phyloP scores from a whole-genome alignment of 2,113 vertebrate species.

The Oryzias melastigma region DNA sequence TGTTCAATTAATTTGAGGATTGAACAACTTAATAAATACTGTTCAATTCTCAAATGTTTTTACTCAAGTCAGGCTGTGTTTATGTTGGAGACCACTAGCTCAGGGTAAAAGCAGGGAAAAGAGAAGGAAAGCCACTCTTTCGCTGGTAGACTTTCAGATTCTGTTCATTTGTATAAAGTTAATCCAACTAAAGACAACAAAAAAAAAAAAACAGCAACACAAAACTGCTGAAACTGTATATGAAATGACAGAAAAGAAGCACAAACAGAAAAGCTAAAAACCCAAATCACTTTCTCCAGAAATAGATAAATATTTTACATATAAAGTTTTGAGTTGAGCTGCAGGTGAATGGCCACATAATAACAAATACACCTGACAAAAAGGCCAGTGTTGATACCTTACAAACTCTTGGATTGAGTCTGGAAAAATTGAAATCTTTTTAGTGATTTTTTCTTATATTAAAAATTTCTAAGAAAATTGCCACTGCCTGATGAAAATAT shows the following conservation, averaged over 20 bases:
- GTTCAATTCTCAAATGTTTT: background rate
- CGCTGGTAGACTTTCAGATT: background rate
- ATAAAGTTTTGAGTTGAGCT: too few species aligned
- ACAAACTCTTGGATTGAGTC: too few species aligned
- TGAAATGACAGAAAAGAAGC: slow-evolving; percentile 19
- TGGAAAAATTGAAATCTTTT: too few species aligned
- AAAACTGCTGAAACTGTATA: slow-evolving; percentile 1
- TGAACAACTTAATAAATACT: too few species aligned
- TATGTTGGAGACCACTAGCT: slow-evolving; percentile 45
- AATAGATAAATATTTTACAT: background rate
- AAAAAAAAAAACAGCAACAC: slow-evolving; percentile 6
- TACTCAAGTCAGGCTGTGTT: slow-evolving; percentile 3
- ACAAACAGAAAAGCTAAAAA: slow-evolving; percentile 13
- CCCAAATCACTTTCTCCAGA: slow-evolving; percentile 13
- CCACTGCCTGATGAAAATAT: too few species aligned
- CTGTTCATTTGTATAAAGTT: slow-evolving; percentile 1
- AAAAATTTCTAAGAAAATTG: too few species aligned
- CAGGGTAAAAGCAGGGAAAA: slow-evolving; percentile 18
- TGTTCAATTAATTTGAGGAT: too few species aligned
- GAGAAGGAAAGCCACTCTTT: slow-evolving; percentile 6
- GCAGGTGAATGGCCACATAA: too few species aligned
- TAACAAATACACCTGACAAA: too few species aligned
- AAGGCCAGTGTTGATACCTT: too few species aligned
- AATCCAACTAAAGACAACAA: background rate
- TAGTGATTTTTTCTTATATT: too few species aligned